phyloP scores from a whole-genome alignment of 2,113 vertebrate genomes.

The Rhabdomys dilectus region DNA sequence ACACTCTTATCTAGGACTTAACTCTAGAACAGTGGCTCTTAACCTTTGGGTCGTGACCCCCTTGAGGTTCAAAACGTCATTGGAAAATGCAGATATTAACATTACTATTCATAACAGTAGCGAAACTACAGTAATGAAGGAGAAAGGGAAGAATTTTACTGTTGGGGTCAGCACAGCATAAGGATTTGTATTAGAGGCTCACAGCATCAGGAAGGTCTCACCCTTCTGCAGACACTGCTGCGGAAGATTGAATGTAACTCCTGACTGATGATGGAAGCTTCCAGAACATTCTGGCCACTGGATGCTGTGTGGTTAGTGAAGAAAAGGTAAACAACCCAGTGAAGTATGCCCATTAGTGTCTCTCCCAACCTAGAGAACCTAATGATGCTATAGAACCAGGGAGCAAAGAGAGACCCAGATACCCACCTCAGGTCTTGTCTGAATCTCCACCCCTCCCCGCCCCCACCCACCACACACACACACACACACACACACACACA shows the following conservation, averaged over 20 bases:
- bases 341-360: rapidly evolving
- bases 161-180: not conserved
- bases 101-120: not conserved
- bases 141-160: not conserved
- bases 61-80: not conserved
- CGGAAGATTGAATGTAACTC: not conserved
- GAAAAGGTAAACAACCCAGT: not conserved
- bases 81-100: not conserved
- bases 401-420: not conserved
- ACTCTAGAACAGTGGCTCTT: not conserved
- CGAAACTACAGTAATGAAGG: not conserved
- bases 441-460: not conserved
- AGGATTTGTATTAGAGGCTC: not conserved
- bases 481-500: too few species aligned
- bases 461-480: not conserved
- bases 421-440: not conserved
- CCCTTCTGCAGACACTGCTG: not conserved
- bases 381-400: not conserved
- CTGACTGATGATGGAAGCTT: not conserved
- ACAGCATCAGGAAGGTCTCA: not conserved
- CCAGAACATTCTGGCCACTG: rapidly evolving
- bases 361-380: not conserved
- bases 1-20: not conserved
- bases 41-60: not conserved
- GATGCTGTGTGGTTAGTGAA: not conserved